Percentiles rank a stretch among this genome's conserved stretches.
These are phyloP conservation scores for Hyperopisus bebe DNA, from an alignment of 2,113 vertebrate genomes.

Conservation along the genomic window DNA sequence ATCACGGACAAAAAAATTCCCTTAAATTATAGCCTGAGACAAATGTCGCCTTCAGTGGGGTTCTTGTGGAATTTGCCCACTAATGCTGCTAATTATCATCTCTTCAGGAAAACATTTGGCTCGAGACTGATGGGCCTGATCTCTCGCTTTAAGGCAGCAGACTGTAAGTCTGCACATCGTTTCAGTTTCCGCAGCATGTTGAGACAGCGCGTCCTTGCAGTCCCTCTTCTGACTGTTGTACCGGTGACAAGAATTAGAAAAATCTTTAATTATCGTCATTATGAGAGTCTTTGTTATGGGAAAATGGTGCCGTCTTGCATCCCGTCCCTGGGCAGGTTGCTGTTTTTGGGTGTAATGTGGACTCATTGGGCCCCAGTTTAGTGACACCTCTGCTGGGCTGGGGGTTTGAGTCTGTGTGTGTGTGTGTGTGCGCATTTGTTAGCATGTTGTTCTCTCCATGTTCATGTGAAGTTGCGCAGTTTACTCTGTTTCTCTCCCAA, in stretches of 20 bases:
- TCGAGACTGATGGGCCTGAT: not conserved
- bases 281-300: not conserved
- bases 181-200: not conserved
- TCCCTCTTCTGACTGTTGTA: not conserved
- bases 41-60: not conserved
- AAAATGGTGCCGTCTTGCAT: not conserved
- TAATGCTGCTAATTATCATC: not conserved
- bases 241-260: conserved; percentile 12
- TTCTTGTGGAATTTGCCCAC: not conserved
- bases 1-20: not conserved
- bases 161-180: not conserved
- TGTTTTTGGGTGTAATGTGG: not conserved
- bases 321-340: not conserved
- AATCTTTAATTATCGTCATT: conserved; percentile 13
- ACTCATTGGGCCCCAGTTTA: not conserved
- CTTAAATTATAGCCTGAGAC: not conserved
- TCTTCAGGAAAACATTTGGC: not conserved
- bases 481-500: not conserved
- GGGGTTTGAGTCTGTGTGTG: not conserved
- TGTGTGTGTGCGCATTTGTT: too few species aligned
- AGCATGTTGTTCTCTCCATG: not conserved
- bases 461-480: not conserved
- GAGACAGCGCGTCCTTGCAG: not conserved
- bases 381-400: not conserved
- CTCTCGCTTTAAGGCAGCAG: not conserved